Conservation (phyloP, 2,888 invertebrate genomes). For the Stenchaetothrips biformis region DNA sequence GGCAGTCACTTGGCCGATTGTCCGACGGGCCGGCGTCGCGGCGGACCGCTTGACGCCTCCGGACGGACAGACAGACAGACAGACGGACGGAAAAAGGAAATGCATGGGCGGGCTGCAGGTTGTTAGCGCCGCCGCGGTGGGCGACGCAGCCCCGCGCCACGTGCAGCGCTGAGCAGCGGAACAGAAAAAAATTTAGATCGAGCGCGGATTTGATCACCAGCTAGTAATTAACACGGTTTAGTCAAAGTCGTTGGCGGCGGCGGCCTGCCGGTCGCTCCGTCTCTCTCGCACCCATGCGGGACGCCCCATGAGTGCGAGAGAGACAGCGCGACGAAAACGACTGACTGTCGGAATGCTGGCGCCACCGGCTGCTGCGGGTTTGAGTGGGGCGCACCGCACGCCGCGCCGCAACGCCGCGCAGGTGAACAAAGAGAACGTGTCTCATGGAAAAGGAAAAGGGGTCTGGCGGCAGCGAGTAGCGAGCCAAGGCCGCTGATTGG, state of each 20-base stretch:
- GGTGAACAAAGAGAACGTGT: no score
- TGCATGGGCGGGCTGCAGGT: not conserved
- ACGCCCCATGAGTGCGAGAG: no score
- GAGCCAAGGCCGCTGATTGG: no score
- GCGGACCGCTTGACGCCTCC: not conserved
- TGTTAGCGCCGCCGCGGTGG: not conserved
- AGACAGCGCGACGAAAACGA: no score
- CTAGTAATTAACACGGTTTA: no score
- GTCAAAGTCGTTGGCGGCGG: not conserved
- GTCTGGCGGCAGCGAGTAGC: no score
- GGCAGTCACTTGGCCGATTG: not conserved
- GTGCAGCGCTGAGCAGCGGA: not conserved
- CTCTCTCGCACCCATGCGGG: no score
- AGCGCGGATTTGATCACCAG: no score
- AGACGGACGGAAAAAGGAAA: not conserved
- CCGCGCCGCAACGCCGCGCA: not conserved
- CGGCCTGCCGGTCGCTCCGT: not conserved
- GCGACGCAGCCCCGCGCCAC: not conserved
- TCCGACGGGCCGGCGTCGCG: not conserved
- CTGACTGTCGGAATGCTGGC: no score
- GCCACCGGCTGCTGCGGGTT: no score
- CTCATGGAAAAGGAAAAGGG: no score
- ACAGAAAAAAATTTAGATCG: not conserved
- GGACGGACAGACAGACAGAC: not conserved
- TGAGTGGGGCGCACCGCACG: not conserved